These are phyloP conservation scores for Apodemia mormo DNA, from an alignment of 2,888 invertebrate genomes.

Conservation along the genomic window DNA sequence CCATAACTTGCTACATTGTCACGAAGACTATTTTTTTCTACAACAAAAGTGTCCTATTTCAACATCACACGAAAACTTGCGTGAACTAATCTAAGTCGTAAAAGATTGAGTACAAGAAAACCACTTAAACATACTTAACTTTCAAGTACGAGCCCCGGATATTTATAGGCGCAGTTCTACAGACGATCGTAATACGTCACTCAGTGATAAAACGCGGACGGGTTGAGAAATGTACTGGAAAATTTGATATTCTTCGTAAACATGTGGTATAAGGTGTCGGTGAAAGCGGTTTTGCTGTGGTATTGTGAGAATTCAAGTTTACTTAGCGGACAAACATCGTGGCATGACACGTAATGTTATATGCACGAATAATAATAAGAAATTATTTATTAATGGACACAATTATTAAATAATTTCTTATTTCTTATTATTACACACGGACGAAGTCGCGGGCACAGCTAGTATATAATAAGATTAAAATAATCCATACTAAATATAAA, in stretches of 20 bases:
- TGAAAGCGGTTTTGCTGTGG: not conserved
- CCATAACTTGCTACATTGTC: not conserved
- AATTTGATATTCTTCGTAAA: constrained; percentile 15
- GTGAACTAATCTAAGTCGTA: constrained; percentile 12
- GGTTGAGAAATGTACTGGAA: constrained; percentile 12
- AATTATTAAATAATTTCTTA: no score
- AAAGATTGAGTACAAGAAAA: constrained; percentile 7
- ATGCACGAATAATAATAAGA: no score
- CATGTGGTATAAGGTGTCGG: not conserved
- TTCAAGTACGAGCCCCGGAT: constrained; percentile 5
- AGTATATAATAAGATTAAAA: no score
- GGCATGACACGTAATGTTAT: no score
- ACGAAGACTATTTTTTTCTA: not conserved
- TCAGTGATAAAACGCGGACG: not conserved
- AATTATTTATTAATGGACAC: no score
- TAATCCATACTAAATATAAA: no score
- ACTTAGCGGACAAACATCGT: no score
- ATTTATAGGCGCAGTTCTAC: constrained; percentile 13
- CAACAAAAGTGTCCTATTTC: constrained; percentile 6
- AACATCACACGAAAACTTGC: constrained; percentile 5
- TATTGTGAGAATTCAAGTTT: no score
- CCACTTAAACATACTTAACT: constrained; percentile 11
- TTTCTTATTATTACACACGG: no score
- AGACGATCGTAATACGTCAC: constrained; percentile 4
- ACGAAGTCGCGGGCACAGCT: no score